Evolutionary conservation across 2,888 invertebrate species (phyloP), one percentile per base, ranked within the genome.

Genomic region (Erynnis tages): DNA sequence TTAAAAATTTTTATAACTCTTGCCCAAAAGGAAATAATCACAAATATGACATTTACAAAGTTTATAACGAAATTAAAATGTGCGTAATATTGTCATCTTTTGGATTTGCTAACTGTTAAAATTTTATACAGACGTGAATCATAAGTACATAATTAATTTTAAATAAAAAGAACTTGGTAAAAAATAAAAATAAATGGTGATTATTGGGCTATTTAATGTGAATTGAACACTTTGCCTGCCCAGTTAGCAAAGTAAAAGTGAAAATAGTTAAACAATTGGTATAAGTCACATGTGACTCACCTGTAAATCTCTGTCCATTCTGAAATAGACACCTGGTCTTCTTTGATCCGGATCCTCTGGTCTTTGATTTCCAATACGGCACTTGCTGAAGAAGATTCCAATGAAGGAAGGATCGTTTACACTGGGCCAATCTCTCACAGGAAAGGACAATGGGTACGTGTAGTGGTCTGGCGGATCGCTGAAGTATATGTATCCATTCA

Each of bases 331-430:
- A 21, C 97, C 97, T 0, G 97, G 94, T 46, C 90, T 88, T 56
- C 95, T 91, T 66, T 92, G 92, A 74, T 97, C 96, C 1, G 93
- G 79, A 62, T 97, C 97, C 11, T 93, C 93, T 0, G 91, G 91
- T 55, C 94, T 90, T 52, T 94, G 85, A 44, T 89, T 91, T 7
- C 96, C 97, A 38, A 96, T 94, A 45, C 96, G 93, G 69, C 96
- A 96, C 74, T 95, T 96, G 76, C 96, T 96, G 84, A 94, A 96
- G 90, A 96, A 98, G 57, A 97, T 97, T 0, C 97, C 98, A 60
- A 98, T 97, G 79, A 98, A 97, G 0, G 96, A 93, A 0, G 97
- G 98, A 79, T 98, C 98, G 65, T 95, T 95, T 60, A 93, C 91
- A 54, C 88, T 90, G 0, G 97, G 97, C 96, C 97, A 97, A 64